Evolutionary conservation across 1,140 invertebrate species (phyloP), one percentile per base, ranked within the genome.

Genomic region (Listronotus bonariensis): DNA sequence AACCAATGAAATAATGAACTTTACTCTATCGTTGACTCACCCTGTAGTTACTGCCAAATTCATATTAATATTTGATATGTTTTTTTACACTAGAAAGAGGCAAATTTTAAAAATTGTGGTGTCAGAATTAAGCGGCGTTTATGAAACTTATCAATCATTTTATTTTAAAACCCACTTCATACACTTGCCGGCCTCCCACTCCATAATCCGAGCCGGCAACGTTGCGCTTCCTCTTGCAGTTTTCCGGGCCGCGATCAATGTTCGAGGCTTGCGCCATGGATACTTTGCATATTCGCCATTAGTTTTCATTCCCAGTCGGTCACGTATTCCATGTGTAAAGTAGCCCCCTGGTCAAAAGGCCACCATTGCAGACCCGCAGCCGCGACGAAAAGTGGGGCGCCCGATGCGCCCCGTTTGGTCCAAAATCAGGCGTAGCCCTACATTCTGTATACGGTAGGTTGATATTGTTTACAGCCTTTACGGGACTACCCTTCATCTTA

Each of bases 281-380:
- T 12, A 31, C 31, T n/a, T 53, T 18, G 7, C 31, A 15, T 14
- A 9, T 40, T 31, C 14, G 11, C 51, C n/a, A 14, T 15, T 31
- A 38, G 6, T 31, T 40, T 15, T 5, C 14, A 45, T 45, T 20
- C 14, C 8, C 14, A 17, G 14, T 36, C 17, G 12, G 6, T 53
- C 51, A 12, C 34, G 32, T 57, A 51, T 65, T 32, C 45, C 32
- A 65, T 65, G 62, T 65, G 46, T 53, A 46, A 57, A 43, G 43
- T 9, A 38, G 54, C 45, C 54, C 46, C 45, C 18, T 34, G 36
- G 32, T 65, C 32, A 57, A 65, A 15, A 48, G 36, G 32, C 43
- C 55, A 52, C 53, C 64, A 66, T 66, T 66, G 64, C 64, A 66
- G 64, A 54, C 48, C 64, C 64, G 51, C 56, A 59, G 64, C 64